Evolutionary conservation across 2,113 vertebrate genomes (phyloP).

Genomic region (Acanthisitta chloris): DNA sequence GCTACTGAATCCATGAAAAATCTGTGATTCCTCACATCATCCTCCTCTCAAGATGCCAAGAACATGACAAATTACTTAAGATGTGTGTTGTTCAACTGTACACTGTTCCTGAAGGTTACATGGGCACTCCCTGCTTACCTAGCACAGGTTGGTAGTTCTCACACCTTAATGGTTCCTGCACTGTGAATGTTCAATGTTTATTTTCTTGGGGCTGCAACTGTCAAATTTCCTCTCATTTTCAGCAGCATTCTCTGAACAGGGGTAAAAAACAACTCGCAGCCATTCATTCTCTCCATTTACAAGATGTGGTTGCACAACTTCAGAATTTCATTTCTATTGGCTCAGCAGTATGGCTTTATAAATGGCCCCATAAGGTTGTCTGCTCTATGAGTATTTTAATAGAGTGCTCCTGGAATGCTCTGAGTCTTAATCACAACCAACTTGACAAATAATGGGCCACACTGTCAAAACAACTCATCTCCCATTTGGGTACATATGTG

Average conservation of each 20-base stretch:
- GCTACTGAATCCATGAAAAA: background rate
- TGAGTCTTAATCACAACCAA: slow-evolving; percentile 44
- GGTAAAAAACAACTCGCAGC: background rate
- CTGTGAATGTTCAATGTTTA: background rate
- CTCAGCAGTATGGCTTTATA: slow-evolving; percentile 24
- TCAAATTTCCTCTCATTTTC: background rate
- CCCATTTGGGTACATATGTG: background rate
- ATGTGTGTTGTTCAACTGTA: background rate
- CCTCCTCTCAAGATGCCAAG: background rate
- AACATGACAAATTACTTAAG: background rate
- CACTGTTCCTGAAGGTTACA: background rate
- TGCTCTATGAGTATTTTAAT: slow-evolving; percentile 37
- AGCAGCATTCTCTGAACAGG: background rate
- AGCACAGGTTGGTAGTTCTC: background rate
- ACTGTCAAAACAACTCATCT: slow-evolving; percentile 40
- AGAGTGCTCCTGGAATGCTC: slow-evolving; percentile 25
- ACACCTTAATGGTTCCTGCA: background rate
- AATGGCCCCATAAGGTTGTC: background rate
- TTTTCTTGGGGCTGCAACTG: background rate
- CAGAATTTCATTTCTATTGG: background rate
- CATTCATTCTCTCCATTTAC: background rate
- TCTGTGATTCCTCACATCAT: background rate
- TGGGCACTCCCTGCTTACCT: background rate
- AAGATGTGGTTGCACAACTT: background rate
- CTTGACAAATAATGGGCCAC: slow-evolving; percentile 35